Evolutionary conservation across 2,113 vertebrate genomes (phyloP).

Genomic region (Numida meleagris): DNA sequence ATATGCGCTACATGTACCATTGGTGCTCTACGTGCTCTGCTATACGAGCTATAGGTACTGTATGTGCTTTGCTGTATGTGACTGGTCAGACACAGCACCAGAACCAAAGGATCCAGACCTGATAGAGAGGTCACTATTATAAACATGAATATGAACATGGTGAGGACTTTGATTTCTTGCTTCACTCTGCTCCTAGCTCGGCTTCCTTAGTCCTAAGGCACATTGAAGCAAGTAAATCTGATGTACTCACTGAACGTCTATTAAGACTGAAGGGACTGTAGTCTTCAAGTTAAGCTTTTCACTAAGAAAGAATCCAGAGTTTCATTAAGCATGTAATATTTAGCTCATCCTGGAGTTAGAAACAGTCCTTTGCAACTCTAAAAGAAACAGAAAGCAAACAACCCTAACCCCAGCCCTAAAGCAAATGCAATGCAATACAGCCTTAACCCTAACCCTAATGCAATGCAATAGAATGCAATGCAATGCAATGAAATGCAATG

Average conservation of each 20-base stretch:
- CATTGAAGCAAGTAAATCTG: neutral
- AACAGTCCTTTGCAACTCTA: neutral
- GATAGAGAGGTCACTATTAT: fast-evolving
- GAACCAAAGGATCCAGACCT: fast-evolving
- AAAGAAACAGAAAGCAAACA: neutral
- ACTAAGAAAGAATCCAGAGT: neutral
- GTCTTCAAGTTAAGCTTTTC: neutral
- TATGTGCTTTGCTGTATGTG: neutral
- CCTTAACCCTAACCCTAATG: too few relatives aligned
- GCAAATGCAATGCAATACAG: too few relatives aligned
- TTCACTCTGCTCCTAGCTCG: neutral
- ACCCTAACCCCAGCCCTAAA: neutral
- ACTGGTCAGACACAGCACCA: fast-evolving
- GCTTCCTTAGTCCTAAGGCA: neutral
- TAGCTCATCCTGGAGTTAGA: neutral
- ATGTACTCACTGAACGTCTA: neutral
- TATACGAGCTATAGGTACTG: too few relatives aligned
- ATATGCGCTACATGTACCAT: too few relatives aligned
- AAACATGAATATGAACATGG: fast-evolving
- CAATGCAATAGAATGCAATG: too few relatives aligned
- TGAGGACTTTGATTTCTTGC: neutral
- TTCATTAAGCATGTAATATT: neutral
- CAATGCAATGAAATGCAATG: too few relatives aligned
- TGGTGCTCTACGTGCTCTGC: too few relatives aligned
- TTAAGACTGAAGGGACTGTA: neutral